Percentiles rank a stretch among this genome's conserved stretches.
phyloP scores from a whole-genome alignment of 2,797 vertebrate species.

The Ctenochaetus hawaiiensis region DNA sequence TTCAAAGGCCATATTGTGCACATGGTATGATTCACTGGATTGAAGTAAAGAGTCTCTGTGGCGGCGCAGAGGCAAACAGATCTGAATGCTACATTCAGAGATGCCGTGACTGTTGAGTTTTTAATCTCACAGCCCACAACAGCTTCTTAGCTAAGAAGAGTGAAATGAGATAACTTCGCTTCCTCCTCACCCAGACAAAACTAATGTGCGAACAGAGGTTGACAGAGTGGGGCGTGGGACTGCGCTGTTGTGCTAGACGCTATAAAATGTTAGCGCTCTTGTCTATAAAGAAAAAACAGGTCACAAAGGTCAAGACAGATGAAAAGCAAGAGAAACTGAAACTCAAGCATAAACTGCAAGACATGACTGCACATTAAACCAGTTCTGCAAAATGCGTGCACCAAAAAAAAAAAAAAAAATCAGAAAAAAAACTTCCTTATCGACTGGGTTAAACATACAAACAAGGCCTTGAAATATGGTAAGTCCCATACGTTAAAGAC shows the following conservation, averaged over 20 bases:
- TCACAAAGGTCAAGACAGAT: conserved; percentile 29
- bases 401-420: conserved; percentile 28
- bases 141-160: conserved; percentile 43
- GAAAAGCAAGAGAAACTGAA: conserved; percentile 39
- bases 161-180: conserved; percentile 63
- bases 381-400: conserved; percentile 29
- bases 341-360: conserved; percentile 49
- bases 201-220: conserved; percentile 50
- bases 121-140: conserved; percentile 28
- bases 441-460: conserved; percentile 20
- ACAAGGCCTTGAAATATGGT: conserved; percentile 31
- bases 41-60: conserved; percentile 20
- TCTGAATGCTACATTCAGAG: conserved; percentile 46
- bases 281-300: conserved; percentile 24
- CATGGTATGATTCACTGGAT: conserved; percentile 27
- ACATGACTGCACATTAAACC: conserved; percentile 30
- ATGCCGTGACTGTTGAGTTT: conserved; percentile 27
- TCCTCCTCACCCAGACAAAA: conserved; percentile 68
- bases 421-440: conserved; percentile 19
- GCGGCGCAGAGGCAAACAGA: conserved; percentile 26
- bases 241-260: conserved; percentile 16
- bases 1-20: conserved; percentile 56
- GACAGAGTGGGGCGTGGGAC: conserved; percentile 63
- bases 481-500: conserved; percentile 17
- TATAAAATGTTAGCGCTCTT: conserved; percentile 32